Evolutionary conservation across 2,113 vertebrate genomes (phyloP).

Genomic region (Erythrolamprus reginae): DNA sequence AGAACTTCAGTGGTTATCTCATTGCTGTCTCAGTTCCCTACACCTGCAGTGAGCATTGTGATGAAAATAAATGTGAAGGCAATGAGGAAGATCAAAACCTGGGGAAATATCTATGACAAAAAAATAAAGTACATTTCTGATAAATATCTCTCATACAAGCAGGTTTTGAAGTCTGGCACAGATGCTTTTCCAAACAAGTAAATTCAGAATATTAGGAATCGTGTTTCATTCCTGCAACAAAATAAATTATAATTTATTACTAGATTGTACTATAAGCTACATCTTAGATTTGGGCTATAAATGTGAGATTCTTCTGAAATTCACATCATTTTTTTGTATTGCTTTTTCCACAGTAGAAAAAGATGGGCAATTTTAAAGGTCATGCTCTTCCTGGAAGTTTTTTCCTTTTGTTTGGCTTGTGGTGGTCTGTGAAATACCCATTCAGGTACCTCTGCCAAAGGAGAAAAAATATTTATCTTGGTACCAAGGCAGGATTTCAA

Average conservation of each 20-base stretch:
- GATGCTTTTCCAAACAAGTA: neutral
- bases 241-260: neutral
- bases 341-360: constrained; percentile 31
- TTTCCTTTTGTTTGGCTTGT: constrained; percentile 84
- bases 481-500: constrained; percentile 77
- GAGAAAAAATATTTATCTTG: constrained; percentile 77
- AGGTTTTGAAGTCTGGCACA: neutral
- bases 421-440: constrained; percentile 85
- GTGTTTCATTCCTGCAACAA: neutral
- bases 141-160: neutral
- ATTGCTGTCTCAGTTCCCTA: constrained; percentile 2
- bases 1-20: neutral
- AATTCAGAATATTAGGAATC: neutral
- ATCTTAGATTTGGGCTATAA: neutral
- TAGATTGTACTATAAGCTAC: neutral
- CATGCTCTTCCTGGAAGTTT: constrained; percentile 89
- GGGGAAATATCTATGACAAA: neutral
- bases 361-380: constrained; percentile 91
- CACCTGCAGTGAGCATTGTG: constrained; percentile 17
- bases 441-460: constrained; percentile 80
- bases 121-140: neutral
- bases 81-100: constrained; percentile 17
- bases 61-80: neutral
- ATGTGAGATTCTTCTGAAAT: neutral
- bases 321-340: constrained; percentile 13